Conservation (phyloP, 2,888 invertebrate species). For the Saturnia japonica region DNA sequence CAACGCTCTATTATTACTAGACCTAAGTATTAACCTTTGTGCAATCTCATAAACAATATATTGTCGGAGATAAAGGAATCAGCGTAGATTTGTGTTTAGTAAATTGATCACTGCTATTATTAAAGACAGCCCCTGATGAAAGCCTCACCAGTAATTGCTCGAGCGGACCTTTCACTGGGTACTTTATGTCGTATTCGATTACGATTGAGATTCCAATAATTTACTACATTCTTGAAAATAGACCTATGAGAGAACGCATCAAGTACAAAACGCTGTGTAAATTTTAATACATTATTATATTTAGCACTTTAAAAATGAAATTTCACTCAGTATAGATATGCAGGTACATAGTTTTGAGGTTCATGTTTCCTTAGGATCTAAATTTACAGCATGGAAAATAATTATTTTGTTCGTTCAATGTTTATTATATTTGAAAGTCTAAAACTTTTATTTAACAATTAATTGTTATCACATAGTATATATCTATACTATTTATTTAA, state of each 20-base stretch:
- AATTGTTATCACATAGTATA: no score
- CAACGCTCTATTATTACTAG: not conserved
- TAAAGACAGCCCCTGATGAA: constrained; percentile 20
- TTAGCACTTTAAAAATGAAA: not conserved
- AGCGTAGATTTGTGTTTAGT: constrained; percentile 16
- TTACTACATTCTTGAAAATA: not conserved
- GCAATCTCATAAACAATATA: not conserved
- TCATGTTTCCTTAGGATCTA: no score
- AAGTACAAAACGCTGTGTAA: not conserved
- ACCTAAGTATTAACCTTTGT: not conserved
- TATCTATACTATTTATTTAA: no score
- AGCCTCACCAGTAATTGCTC: not conserved
- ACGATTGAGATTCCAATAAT: not conserved
- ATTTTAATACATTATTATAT: not conserved
- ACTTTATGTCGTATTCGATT: not conserved
- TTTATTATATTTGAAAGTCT: no score
- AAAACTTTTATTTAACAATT: no score
- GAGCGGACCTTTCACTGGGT: not conserved
- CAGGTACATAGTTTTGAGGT: not conserved
- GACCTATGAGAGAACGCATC: not conserved
- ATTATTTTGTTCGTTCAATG: no score
- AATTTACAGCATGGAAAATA: no score
- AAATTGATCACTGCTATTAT: constrained; percentile 36
- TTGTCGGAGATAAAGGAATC: not conserved
- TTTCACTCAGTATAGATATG: not conserved